phyloP scores from a whole-genome alignment of 2,113 vertebrate species.

The Pomatostomus ruficeps region DNA sequence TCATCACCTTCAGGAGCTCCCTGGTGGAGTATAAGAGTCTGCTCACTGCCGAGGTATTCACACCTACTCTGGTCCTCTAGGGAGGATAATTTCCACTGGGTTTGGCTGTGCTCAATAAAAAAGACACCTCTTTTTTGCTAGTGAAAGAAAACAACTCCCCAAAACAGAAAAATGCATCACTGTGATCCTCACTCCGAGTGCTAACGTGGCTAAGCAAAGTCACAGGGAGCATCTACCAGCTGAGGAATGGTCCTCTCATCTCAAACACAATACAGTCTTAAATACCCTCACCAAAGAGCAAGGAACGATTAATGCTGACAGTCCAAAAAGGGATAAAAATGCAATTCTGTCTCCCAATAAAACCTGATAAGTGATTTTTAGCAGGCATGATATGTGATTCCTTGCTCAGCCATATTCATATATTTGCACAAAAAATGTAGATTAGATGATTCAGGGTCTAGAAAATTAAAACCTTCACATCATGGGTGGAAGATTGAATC shows the following conservation, averaged over 20 bases:
- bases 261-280: not conserved
- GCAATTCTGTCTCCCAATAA: not conserved
- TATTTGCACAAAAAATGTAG: not conserved
- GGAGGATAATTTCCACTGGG: not conserved
- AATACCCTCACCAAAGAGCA: not conserved
- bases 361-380: not conserved
- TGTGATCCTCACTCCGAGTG: not conserved
- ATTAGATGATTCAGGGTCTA: not conserved
- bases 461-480: not conserved
- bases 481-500: not conserved
- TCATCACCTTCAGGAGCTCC: not conserved
- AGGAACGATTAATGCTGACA: accelerated
- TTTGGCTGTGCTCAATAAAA: not conserved
- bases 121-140: not conserved
- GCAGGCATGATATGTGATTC: not conserved
- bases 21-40: not conserved
- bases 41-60: not conserved
- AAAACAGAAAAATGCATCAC: not conserved
- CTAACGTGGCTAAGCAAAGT: not conserved
- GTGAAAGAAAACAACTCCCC: not conserved
- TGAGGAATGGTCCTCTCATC: not conserved
- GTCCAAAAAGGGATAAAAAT: not conserved
- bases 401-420: not conserved
- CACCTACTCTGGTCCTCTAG: not conserved
- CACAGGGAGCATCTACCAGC: not conserved